Percentiles rank a stretch among this genome's conserved stretches.
phyloP scores from a whole-genome alignment of 2,113 vertebrate species.

The Strix aluco region DNA sequence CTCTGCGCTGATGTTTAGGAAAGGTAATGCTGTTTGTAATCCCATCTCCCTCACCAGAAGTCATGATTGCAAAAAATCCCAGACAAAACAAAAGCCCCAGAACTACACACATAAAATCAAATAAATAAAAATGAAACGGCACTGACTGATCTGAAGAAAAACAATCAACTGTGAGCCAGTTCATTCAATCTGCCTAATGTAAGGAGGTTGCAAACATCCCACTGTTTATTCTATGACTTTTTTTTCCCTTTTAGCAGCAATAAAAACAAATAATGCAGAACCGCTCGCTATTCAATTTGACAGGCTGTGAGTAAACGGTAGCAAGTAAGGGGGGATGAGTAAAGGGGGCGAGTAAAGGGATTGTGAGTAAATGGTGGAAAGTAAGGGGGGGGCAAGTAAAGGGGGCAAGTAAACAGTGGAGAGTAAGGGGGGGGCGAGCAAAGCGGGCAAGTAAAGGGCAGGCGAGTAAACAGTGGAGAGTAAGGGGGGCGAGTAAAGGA shows the following conservation, averaged over 20 bases:
- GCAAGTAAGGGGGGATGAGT: too few species aligned
- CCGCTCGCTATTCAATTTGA: background rate
- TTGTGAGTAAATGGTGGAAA: too few species aligned
- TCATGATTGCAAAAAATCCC: background rate
- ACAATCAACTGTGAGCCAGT: slow-evolving; percentile 45
- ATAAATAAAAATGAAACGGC: background rate
- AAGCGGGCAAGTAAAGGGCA: too few species aligned
- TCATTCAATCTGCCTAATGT: slow-evolving; percentile 62
- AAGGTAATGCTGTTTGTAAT: background rate
- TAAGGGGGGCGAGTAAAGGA: too few species aligned
- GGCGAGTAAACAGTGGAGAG: too few species aligned
- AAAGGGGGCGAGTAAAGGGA: too few species aligned
- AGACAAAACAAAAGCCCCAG: background rate
- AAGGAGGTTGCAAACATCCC: slow-evolving; percentile 60
- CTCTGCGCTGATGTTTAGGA: fast-evolving
- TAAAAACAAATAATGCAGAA: slow-evolving; percentile 41
- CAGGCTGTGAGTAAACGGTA: too few species aligned
- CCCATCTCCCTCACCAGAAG: background rate
- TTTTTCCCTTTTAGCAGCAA: slow-evolving; percentile 24
- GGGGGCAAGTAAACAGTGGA: too few species aligned
- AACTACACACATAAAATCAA: background rate
- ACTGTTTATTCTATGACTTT: slow-evolving; percentile 28
- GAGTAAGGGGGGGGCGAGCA: too few species aligned
- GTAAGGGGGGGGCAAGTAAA: too few species aligned
- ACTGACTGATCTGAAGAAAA: slow-evolving; percentile 32